Base-by-base conservation (phyloP, 2,888 invertebrate genomes). In the Andrena camellia region DNA sequence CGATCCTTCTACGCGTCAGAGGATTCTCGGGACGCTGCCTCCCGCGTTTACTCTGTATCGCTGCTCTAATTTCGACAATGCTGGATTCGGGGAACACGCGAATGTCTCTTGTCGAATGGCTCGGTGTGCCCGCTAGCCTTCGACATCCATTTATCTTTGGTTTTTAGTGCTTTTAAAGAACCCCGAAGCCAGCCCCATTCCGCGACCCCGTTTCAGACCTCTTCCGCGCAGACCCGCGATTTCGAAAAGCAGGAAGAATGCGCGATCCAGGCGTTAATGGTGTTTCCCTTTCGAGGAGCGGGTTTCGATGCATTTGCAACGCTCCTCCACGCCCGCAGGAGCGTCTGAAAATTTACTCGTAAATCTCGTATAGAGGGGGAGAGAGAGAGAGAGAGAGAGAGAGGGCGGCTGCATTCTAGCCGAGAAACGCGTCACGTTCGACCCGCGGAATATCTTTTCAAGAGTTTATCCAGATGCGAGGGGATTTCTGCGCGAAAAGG, bases 381-480 rank as follows among this genome's bases (percentile, higher is more conserved):
- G 23, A 35, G 35, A 6, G n/a, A n/a, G n/a, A 42, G 69, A 60
- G 64, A 64, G 35, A 6, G n/a, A n/a, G 31, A 67, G 23, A 35
- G 35, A 6, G n/a, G 31, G 8, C 8, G 13, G 10, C 23, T 7
- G 5, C 70, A 20, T 75, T 81, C 67, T 73, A n/a, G 52, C 48
- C 76, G 57, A 69, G 82, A 78, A 66, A 69, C 33, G 64, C 66
- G 57, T 59, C 74, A 62, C 77, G 77, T 80, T 70, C 78, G 69
- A 70, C 29, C 63, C 42, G 57, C 0, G 70, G 68, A 81, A 81
- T 86, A 74, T 60, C 82, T 75, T 78, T 81, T 81, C 54, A 48
- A 59, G 42, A 62, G 73, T 76, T 50, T 57, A 76, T 73, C 59
- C 78, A 54, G 42, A 69, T 69, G 63, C 59, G 23, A 50, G 7